Percentiles rank a stretch among this genome's conserved stretches.
Conservation (phyloP, 1,140 invertebrate species). For the Euwallacea fornicatus region DNA sequence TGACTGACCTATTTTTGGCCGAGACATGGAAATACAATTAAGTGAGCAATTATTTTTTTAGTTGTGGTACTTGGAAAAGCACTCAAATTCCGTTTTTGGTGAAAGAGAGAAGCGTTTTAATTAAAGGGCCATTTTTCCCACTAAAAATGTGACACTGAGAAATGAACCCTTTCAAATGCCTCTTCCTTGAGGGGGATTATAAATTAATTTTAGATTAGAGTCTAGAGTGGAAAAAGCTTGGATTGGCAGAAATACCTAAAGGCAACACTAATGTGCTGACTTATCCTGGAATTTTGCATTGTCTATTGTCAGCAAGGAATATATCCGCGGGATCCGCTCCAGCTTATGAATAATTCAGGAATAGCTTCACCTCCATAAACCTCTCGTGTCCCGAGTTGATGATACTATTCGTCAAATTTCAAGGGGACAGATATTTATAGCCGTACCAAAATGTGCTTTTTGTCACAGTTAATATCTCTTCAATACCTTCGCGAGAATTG, state of each 20-base stretch:
- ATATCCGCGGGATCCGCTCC: not conserved
- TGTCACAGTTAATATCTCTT: constrained; percentile 1
- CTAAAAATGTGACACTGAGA: no score
- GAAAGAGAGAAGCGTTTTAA: no score
- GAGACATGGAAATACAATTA: no score
- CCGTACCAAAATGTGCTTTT: not conserved
- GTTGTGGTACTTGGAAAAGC: no score
- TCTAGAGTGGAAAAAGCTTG: no score
- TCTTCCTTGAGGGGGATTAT: no score
- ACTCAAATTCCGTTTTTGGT: no score
- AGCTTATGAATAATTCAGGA: constrained; percentile 21
- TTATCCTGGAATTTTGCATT: constrained; percentile 3
- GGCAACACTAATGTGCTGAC: not conserved
- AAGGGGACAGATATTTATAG: constrained; percentile 14
- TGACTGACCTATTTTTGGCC: no score
- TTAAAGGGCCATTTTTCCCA: no score
- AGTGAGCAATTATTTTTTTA: no score
- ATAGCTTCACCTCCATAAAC: constrained; percentile 14
- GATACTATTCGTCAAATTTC: constrained; percentile 19
- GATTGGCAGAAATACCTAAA: not conserved
- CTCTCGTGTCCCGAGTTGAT: constrained; percentile 15
- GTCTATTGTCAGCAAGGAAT: not conserved
- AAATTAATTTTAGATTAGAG: no score
- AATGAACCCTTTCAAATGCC: no score
- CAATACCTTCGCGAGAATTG: not conserved